Evolutionary conservation across 2,113 vertebrate genomes (phyloP), one percentile per base, ranked within the genome.

Genomic region (Formicarius rufipectus): DNA sequence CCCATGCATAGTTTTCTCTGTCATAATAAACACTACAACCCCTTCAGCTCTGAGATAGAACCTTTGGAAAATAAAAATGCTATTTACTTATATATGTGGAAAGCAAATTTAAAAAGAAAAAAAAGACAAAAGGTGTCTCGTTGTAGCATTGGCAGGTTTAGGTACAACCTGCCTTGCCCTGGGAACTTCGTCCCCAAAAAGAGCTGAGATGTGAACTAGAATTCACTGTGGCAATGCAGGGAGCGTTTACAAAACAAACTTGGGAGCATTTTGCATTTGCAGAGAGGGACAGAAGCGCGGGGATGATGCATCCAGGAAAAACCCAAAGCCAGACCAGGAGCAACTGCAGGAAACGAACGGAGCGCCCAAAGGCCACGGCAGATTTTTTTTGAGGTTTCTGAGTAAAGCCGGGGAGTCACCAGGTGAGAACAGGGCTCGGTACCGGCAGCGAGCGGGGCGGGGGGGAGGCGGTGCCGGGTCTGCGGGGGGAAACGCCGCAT

Each of bases 191-290:
- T 30, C 42, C 45, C 40, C 42, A 4, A 7, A 8, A 52, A 25
- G 19, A 42, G 64, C 49, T 23, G 0, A 21, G 14, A 7, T 1
- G 2, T 13, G 28, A 42, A 7, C 6, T 7, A 5, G 10, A 50
- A 8, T 1, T 25, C 12, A 1, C 8, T 2, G 28, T 10, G 25
- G 58, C 52, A 19, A 8, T 1, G 55, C 50, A 50, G 82, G 30
- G 20, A 25, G 9, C 9, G 18, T 12, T 71, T 17, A 19, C 19
- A 47, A 14, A 73, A 31, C 25, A 28, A 33, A n/a, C 11, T 9
- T 0, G n/a, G 1, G 11, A 14, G 19, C 2, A 5, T 17, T 5
- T 47, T 28, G 15, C 30, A 27, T 37, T 79, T 63, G 55, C 37
- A 16, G 55, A n/a, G 42, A 33, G 45, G 31, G 30, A 22, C 27